These are phyloP conservation scores for Hafferia zeledoni DNA, from an alignment of 2,797 vertebrate genomes.

Conservation along the genomic window DNA sequence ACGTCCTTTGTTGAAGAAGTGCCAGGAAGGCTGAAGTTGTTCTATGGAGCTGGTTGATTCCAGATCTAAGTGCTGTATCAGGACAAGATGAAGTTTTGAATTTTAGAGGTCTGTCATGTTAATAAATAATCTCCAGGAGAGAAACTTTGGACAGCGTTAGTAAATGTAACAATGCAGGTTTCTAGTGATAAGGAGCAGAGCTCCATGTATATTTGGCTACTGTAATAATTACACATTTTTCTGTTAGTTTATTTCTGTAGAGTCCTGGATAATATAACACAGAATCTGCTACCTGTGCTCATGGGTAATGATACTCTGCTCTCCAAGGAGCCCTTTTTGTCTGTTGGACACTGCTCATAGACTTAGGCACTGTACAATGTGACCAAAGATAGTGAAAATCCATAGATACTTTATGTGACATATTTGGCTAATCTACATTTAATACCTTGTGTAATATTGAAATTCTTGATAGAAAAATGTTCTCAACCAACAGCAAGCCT, in stretches of 20 bases:
- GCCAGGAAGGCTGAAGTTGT: slow-evolving; percentile 39
- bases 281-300: background rate
- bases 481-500: background rate
- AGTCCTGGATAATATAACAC: background rate
- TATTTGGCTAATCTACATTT: background rate
- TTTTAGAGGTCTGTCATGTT: background rate
- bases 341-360: background rate
- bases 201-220: background rate
- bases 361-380: background rate
- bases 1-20: slow-evolving; percentile 65
- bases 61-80: background rate
- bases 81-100: background rate
- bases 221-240: slow-evolving; percentile 4
- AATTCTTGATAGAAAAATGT: background rate
- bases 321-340: background rate
- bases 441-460: background rate
- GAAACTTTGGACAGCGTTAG: background rate
- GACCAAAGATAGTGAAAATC: background rate
- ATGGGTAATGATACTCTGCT: background rate
- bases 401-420: rapidly evolving
- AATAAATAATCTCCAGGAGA: background rate
- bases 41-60: slow-evolving; percentile 19
- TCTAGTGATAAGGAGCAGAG: background rate
- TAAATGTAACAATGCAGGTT: background rate
- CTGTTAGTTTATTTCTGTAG: background rate